Conservation (phyloP, 2,888 invertebrate species). For the Ophion ellenae region DNA sequence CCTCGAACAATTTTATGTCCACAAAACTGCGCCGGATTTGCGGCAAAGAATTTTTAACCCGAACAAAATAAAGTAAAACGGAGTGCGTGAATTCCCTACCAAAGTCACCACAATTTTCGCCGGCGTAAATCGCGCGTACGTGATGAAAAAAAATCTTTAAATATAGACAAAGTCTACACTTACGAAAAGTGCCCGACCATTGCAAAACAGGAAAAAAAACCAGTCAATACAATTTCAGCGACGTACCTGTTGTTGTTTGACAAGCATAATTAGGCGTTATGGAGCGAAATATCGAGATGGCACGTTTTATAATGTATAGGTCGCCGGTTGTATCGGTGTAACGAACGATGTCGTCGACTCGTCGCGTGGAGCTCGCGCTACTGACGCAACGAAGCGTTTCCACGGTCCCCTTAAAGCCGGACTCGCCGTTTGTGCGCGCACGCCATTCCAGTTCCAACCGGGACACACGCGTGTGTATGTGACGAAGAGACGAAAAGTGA, state of each 20-base stretch:
- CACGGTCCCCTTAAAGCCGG: constrained; percentile 34
- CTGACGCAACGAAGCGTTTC: constrained; percentile 47
- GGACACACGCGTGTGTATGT: constrained; percentile 11
- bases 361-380: constrained; percentile 55
- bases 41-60: neutral
- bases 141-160: neutral
- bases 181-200: neutral
- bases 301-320: neutral
- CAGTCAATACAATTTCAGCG: constrained; percentile 9
- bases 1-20: too few relatives aligned
- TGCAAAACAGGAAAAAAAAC: constrained; percentile 4
- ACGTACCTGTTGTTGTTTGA: constrained; percentile 59
- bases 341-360: constrained; percentile 48
- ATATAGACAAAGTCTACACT: neutral
- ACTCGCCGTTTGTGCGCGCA: constrained; percentile 35
- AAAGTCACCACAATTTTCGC: neutral
- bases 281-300: neutral
- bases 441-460: constrained; percentile 51
- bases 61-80: neutral
- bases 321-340: constrained; percentile 16
- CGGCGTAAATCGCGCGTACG: neutral
- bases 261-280: constrained; percentile 46
- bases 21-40: neutral
- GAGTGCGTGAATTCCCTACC: neutral
- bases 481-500: constrained; percentile 31